Percentiles rank a stretch among this genome's conserved stretches.
phyloP scores from a whole-genome alignment of 53 echinoderm and acorn worm genomes.

The Stichopus horrens region DNA sequence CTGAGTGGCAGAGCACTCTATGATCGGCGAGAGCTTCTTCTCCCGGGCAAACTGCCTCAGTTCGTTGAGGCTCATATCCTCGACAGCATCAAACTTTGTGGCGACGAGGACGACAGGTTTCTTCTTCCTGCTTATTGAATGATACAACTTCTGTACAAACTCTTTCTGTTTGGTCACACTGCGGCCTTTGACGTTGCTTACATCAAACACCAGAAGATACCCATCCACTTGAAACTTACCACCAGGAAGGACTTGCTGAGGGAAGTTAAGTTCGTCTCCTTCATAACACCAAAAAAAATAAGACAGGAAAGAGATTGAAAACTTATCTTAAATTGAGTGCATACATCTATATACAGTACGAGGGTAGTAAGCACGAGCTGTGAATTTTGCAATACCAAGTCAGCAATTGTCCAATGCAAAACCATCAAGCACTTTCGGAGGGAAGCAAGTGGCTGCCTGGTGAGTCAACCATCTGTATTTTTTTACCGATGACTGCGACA shows the following conservation, averaged over 20 bases:
- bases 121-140: slow-evolving; percentile 60
- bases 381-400: no score
- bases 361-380: no score
- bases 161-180: slow-evolving; percentile 59
- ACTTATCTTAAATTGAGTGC: neutral
- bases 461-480: no score
- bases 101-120: slow-evolving; percentile 76
- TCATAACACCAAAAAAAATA: neutral
- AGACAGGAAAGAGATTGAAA: neutral
- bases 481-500: no score
- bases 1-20: slow-evolving; percentile 82
- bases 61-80: slow-evolving; percentile 48
- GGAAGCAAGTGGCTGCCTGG: no score
- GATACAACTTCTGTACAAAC: slow-evolving; percentile 59
- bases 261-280: slow-evolving; percentile 84
- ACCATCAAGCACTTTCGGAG: no score
- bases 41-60: slow-evolving; percentile 46
- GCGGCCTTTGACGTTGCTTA: slow-evolving; percentile 50
- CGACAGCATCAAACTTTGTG: slow-evolving; percentile 82
- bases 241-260: slow-evolving; percentile 64
- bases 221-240: slow-evolving; percentile 87
- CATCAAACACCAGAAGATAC: slow-evolving; percentile 79
- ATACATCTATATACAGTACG: neutral
- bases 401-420: no score
- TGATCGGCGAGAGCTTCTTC: slow-evolving; percentile 43